Evolutionary conservation across 2,113 vertebrate genomes (phyloP).

Genomic region (Engystomops pustulosus): DNA sequence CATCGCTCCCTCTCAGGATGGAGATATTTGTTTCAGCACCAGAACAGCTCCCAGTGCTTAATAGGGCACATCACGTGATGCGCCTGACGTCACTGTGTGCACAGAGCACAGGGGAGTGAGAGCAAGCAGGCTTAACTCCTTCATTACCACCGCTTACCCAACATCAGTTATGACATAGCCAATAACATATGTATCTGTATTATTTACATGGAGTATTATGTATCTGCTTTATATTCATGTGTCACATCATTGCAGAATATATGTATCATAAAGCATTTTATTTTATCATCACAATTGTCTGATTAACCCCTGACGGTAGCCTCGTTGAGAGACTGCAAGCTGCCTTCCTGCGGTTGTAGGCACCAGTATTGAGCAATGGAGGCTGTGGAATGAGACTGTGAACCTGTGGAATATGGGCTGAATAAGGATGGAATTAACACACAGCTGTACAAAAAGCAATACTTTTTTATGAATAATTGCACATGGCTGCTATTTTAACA

Average conservation of each 20-base stretch:
- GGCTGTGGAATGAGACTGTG: too few species aligned
- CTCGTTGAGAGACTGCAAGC: not conserved
- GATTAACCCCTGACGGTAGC: not conserved
- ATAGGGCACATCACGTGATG: slow-evolving; percentile 51
- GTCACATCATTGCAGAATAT: not conserved
- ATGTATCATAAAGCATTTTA: too few species aligned
- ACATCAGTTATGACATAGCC: not conserved
- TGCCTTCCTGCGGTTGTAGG: not conserved
- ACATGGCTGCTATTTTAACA: too few species aligned
- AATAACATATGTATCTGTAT: too few species aligned
- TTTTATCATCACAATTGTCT: not conserved
- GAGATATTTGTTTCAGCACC: slow-evolving; percentile 50
- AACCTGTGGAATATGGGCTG: too few species aligned
- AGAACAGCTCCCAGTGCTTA: slow-evolving; percentile 59
- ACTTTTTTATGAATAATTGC: too few species aligned
- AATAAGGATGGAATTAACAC: too few species aligned
- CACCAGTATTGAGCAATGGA: not conserved
- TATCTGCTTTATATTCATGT: too few species aligned
- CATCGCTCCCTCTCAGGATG: slow-evolving; percentile 52
- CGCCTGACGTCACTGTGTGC: slow-evolving; percentile 54
- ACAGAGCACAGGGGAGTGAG: slow-evolving; percentile 30
- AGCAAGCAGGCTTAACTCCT: slow-evolving; percentile 23
- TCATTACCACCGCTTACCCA: not conserved
- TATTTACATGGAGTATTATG: too few species aligned
- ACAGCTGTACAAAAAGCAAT: too few species aligned